Evolutionary conservation across 2,797 vertebrate species (phyloP).

Genomic region (Rhinophrynus dorsalis): DNA sequence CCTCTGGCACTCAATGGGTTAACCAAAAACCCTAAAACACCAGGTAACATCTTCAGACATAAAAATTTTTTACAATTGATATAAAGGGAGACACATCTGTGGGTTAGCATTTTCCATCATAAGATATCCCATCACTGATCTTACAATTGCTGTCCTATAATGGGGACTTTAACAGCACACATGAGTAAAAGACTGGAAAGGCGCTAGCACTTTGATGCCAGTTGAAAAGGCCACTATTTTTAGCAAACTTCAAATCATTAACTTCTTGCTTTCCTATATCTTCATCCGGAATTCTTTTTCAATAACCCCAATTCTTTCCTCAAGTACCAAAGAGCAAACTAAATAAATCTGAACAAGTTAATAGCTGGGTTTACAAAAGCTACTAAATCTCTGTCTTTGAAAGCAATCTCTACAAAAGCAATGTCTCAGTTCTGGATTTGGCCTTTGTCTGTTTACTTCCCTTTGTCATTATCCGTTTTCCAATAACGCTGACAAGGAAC

Average conservation of each 20-base stretch:
- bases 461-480: slow-evolving; percentile 42
- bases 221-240: slow-evolving; percentile 47
- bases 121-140: slow-evolving; percentile 41
- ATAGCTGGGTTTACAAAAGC: slow-evolving; percentile 40
- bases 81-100: slow-evolving; percentile 40
- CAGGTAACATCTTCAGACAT: too few relatives aligned
- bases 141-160: slow-evolving; percentile 40
- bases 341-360: slow-evolving; percentile 44
- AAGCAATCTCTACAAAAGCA: slow-evolving; percentile 41
- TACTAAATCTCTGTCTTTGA: slow-evolving; percentile 38
- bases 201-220: slow-evolving; percentile 38
- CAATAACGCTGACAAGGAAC: slow-evolving; percentile 38
- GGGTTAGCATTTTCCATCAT: slow-evolving; percentile 41
- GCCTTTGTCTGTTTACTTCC: slow-evolving; percentile 31
- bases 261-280: slow-evolving; percentile 37
- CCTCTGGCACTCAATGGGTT: too few relatives aligned
- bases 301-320: slow-evolving; percentile 25
- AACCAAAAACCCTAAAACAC: too few relatives aligned
- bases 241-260: slow-evolving; percentile 38
- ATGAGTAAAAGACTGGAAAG: slow-evolving; percentile 34
- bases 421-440: slow-evolving; percentile 42
- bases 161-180: slow-evolving; percentile 34
- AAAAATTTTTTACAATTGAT: too few relatives aligned
- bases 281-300: slow-evolving; percentile 27
- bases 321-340: slow-evolving; percentile 17